Conservation (phyloP, 2,888 invertebrate genomes). For the Notocelia uddmanniana region DNA sequence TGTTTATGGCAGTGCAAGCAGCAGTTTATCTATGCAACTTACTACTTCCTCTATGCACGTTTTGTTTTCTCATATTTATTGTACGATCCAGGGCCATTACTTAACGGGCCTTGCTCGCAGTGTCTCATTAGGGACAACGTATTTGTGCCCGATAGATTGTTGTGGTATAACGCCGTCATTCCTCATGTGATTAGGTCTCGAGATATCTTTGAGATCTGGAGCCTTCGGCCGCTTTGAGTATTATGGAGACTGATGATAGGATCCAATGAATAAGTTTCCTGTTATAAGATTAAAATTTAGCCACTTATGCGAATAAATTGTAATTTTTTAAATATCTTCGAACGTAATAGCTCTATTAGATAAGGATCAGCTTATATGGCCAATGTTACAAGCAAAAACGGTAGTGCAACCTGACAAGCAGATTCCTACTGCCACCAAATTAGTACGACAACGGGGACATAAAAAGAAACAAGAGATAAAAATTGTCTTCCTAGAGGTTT, state of each 20-base stretch:
- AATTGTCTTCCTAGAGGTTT: conserved; percentile 58
- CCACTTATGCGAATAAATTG: neutral
- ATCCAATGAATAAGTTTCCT: neutral
- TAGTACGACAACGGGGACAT: conserved; percentile 59
- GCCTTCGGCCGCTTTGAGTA: conserved; percentile 35
- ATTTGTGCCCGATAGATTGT: conserved; percentile 62
- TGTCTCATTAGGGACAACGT: conserved; percentile 74
- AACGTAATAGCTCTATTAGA: conserved; percentile 3
- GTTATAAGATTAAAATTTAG: neutral
- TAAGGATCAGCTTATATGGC: conserved; percentile 28
- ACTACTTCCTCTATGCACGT: conserved; percentile 77
- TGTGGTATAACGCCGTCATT: conserved; percentile 56
- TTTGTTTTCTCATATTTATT: conserved; percentile 81
- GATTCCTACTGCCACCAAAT: conserved; percentile 47
- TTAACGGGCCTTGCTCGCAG: conserved; percentile 61
- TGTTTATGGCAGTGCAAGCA: conserved; percentile 68
- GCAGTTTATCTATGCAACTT: conserved; percentile 78
- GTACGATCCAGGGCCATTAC: conserved; percentile 68
- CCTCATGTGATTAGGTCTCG: conserved; percentile 46
- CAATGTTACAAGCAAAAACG: conserved; percentile 33
- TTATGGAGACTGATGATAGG: neutral
- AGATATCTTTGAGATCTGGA: conserved; percentile 53
- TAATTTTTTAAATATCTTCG: neutral
- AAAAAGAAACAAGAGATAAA: conserved; percentile 54
- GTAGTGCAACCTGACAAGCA: conserved; percentile 46